Evolutionary conservation across 2,888 invertebrate species (phyloP).

Genomic region (Elegia similella): DNA sequence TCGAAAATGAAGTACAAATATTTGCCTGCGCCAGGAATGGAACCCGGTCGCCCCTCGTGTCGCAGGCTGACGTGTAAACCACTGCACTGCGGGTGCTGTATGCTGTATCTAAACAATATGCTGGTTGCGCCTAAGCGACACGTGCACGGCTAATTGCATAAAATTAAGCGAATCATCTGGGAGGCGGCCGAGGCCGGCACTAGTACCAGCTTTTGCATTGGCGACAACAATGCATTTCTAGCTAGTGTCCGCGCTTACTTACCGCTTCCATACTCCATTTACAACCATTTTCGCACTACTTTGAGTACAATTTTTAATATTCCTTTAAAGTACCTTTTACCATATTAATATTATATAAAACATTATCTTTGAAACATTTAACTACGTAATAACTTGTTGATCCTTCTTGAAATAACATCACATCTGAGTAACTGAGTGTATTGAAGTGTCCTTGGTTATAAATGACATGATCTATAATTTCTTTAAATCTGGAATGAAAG

Average conservation of each 20-base stretch:
- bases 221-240: background rate
- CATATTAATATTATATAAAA: too few species aligned
- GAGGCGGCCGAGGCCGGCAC: constrained; percentile 5
- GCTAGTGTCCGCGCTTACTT: background rate
- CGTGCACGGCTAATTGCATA: constrained; percentile 4
- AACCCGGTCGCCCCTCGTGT: too few species aligned
- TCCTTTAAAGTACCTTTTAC: background rate
- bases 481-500: background rate
- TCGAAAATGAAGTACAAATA: too few species aligned
- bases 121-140: background rate
- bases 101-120: background rate
- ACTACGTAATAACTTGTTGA: too few species aligned
- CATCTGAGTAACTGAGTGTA: background rate
- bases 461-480: background rate
- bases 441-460: background rate
- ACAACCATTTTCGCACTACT: background rate
- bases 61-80: too few species aligned
- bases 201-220: background rate
- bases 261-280: background rate
- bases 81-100: too few species aligned
- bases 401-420: background rate
- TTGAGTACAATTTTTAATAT: background rate
- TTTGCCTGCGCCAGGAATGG: too few species aligned
- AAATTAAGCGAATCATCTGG: constrained; percentile 12
- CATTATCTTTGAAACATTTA: too few species aligned